Conservation (phyloP, 2,797 vertebrate genomes). For the Dermochelys coriacea region DNA sequence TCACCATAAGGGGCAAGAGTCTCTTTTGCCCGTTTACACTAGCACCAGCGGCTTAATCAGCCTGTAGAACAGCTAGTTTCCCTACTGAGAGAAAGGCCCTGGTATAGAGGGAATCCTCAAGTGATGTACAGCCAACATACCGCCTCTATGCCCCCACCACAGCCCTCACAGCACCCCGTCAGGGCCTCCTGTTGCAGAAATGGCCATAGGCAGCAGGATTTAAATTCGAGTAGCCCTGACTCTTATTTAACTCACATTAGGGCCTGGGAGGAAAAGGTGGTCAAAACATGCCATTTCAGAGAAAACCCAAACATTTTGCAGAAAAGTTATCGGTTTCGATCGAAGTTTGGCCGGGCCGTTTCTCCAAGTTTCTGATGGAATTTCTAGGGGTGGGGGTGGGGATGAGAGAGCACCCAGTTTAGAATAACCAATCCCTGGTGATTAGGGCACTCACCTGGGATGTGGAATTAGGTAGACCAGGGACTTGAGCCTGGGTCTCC, state of each 20-base stretch:
- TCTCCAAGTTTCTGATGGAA: neutral
- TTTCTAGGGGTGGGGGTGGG: neutral
- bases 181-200: too few species aligned
- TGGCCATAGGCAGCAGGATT: neutral
- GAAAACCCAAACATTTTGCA: neutral
- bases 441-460: too few species aligned
- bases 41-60: neutral
- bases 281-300: neutral
- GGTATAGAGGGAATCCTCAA: neutral
- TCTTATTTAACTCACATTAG: neutral
- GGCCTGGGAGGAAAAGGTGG: neutral
- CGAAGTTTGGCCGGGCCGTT: neutral
- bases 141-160: neutral
- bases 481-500: too few species aligned
- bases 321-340: neutral
- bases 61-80: neutral
- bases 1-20: neutral
- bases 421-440: too few species aligned
- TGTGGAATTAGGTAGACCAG: too few species aligned
- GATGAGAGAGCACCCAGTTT: neutral
- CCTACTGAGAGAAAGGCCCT: neutral
- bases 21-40: fast-evolving
- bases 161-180: neutral
- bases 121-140: neutral
- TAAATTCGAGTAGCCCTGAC: neutral